These are phyloP conservation scores for Malachius bipustulatus DNA, from an alignment of 2,888 invertebrate genomes.

Conservation along the genomic window DNA sequence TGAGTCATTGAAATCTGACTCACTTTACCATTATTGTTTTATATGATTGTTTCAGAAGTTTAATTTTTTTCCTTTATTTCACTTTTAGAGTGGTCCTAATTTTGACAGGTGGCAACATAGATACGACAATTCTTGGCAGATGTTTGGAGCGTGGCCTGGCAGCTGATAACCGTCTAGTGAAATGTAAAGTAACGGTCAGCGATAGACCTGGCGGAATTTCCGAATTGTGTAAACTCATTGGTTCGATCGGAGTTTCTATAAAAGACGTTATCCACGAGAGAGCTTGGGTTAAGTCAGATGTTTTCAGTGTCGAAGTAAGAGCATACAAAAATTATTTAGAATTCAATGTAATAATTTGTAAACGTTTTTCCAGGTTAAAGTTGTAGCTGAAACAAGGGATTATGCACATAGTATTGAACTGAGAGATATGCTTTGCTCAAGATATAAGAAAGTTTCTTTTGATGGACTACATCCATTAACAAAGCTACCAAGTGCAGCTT, in stretches of 20 bases:
- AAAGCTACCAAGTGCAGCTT: no score
- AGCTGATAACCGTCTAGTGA: constrained; percentile 65
- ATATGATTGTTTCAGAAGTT: no score
- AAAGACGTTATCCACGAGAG: constrained; percentile 95
- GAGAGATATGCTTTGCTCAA: constrained; percentile 41
- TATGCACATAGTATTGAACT: constrained; percentile 60
- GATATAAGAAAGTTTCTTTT: constrained; percentile 47
- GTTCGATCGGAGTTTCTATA: constrained; percentile 72
- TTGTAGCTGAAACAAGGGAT: constrained; percentile 81
- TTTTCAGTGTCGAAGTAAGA: constrained; percentile 61
- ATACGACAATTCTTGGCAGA: constrained; percentile 78
- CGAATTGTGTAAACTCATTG: constrained; percentile 66
- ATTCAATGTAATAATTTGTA: constrained; percentile 2
- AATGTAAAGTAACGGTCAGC: constrained; percentile 67
- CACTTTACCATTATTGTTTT: no score
- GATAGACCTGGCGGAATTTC: constrained; percentile 83
- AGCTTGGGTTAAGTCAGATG: constrained; percentile 85
- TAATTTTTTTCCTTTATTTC: no score
- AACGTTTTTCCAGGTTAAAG: constrained; percentile 57
- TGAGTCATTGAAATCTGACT: no score
- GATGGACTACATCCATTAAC: constrained; percentile 22
- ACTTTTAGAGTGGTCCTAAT: constrained; percentile 65
- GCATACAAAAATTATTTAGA: constrained; percentile 3
- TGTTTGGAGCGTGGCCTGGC: constrained; percentile 82
- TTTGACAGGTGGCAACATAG: constrained; percentile 83